A percentile compares a stretch with the other conserved stretches of the same genome.
Conservation (phyloP, 2,797 vertebrate species). For the Hirundo rustica region DNA sequence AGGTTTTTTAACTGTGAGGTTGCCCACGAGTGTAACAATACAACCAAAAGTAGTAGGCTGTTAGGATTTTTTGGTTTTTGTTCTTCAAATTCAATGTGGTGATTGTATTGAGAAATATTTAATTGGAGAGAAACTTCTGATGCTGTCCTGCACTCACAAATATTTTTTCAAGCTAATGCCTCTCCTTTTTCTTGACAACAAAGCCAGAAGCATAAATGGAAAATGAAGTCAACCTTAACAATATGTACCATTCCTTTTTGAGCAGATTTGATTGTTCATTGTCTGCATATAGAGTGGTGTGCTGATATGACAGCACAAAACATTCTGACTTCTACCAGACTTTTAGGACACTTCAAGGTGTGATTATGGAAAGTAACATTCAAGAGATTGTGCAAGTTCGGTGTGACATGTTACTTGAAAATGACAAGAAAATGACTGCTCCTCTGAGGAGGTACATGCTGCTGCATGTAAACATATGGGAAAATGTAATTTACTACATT, state of each 20-base stretch:
- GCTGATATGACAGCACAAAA: background rate
- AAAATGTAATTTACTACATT: slow-evolving; percentile 4
- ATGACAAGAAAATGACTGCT: slow-evolving; percentile 39
- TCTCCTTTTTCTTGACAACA: background rate
- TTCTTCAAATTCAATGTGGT: background rate
- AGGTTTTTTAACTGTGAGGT: background rate
- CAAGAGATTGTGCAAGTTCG: background rate
- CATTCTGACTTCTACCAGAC: background rate
- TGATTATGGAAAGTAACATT: slow-evolving; percentile 25
- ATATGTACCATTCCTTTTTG: background rate
- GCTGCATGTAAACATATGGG: background rate
- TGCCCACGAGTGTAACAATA: background rate
- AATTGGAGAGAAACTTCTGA: background rate
- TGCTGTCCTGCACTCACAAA: background rate
- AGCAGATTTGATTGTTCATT: background rate
- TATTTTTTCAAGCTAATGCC: background rate
- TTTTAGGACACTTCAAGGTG: slow-evolving; percentile 33
- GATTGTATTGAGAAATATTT: background rate
- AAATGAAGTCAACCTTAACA: background rate
- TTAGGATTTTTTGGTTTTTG: background rate
- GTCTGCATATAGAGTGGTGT: background rate
- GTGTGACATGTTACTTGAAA: background rate
- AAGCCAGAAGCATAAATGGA: background rate
- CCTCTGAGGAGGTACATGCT: background rate
- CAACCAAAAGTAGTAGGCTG: background rate